Conservation (phyloP, 2,888 invertebrate species). For the Cordylochernes scorpioides region DNA sequence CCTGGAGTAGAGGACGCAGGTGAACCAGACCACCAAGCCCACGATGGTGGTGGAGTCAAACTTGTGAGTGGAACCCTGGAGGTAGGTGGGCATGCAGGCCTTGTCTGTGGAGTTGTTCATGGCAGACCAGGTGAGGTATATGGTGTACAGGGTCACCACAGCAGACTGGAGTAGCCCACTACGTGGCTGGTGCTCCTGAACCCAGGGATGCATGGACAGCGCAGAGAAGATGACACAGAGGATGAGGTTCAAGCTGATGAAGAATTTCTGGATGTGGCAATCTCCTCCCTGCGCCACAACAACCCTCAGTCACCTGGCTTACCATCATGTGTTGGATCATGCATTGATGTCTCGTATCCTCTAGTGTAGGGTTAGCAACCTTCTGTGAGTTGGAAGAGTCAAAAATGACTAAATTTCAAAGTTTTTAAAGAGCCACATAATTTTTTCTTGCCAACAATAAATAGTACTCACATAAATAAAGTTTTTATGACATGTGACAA, state of each 20-base stretch:
- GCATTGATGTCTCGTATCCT: too few relatives aligned
- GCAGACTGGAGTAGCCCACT: conserved; percentile 66
- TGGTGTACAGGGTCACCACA: conserved; percentile 66
- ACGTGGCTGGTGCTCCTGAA: conserved; percentile 64
- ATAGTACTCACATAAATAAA: too few relatives aligned
- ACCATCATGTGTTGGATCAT: too few relatives aligned
- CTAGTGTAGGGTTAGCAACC: too few relatives aligned
- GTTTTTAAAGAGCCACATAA: too few relatives aligned
- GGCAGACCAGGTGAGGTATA: conserved; percentile 94
- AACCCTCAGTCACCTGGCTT: conserved; percentile 39
- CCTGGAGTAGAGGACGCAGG: conserved; percentile 76
- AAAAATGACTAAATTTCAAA: too few relatives aligned
- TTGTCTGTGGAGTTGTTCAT: conserved; percentile 49
- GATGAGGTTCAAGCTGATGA: conserved; percentile 82
- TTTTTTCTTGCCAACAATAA: too few relatives aligned
- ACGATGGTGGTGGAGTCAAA: conserved; percentile 74
- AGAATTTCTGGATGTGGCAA: conserved; percentile 79
- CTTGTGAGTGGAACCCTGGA: conserved; percentile 23
- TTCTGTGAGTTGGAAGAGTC: too few relatives aligned
- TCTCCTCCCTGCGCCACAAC: conserved; percentile 37
- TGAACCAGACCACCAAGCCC: conserved; percentile 72
- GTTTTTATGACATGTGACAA: too few relatives aligned
- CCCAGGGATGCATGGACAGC: conserved; percentile 60
- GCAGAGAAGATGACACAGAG: conserved; percentile 55
- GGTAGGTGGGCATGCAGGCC: conserved; percentile 41